These are phyloP conservation scores for Microctenopoma lineatum DNA, from an alignment of 2,797 vertebrate species.

Conservation along the genomic window DNA sequence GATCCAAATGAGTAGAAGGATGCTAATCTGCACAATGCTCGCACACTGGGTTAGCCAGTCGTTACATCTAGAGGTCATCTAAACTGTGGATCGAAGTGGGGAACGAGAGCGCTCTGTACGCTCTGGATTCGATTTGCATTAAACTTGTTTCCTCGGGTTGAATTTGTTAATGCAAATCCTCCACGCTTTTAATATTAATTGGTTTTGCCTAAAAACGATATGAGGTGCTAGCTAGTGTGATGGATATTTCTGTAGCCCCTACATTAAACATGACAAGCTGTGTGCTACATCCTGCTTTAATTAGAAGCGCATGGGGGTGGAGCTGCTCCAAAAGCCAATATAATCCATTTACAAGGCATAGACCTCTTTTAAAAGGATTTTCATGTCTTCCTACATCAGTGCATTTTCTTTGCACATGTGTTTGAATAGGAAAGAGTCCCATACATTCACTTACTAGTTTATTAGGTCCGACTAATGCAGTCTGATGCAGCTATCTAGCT, in stretches of 20 bases:
- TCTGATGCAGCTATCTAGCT: background rate
- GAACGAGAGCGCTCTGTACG: background rate
- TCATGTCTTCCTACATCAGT: conserved; percentile 13
- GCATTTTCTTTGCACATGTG: conserved; percentile 10
- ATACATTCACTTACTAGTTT: background rate
- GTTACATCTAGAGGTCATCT: conserved; percentile 57
- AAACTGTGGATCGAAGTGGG: conserved; percentile 35
- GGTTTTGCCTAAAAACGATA: conserved; percentile 12
- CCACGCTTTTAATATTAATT: conserved; percentile 33
- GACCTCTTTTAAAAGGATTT: conserved; percentile 43
- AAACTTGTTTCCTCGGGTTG: background rate
- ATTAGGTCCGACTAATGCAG: background rate
- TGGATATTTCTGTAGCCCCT: conserved; percentile 22
- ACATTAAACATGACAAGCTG: conserved; percentile 42
- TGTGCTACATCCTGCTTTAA: conserved; percentile 40
- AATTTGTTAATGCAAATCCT: conserved; percentile 25
- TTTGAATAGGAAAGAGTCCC: conserved; percentile 9
- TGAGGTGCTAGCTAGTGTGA: conserved; percentile 22
- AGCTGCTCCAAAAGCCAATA: conserved; percentile 34
- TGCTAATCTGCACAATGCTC: conserved; percentile 60
- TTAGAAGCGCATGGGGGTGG: conserved; percentile 40
- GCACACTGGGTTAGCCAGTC: conserved; percentile 34
- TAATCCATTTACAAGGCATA: conserved; percentile 46
- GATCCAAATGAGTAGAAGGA: conserved; percentile 23
- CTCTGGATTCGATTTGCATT: conserved; percentile 1